Percentiles rank a stretch among this genome's conserved stretches.
Conservation (phyloP, 2,113 vertebrate species). For the Ophthalmolycus amberensis region DNA sequence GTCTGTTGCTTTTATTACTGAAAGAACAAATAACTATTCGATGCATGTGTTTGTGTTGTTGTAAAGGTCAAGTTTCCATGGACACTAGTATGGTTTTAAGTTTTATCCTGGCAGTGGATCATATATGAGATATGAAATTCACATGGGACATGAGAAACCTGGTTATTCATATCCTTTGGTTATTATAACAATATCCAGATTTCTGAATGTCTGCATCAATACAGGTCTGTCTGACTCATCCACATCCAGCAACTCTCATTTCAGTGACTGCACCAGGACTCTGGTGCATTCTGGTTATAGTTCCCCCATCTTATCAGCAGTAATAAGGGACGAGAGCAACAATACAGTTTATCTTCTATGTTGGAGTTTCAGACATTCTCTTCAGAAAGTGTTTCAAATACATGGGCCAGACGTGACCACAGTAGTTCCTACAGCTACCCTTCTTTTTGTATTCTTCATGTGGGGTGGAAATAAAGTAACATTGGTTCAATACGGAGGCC, state of each 20-base stretch:
- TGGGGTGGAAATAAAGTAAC: conserved; percentile 92
- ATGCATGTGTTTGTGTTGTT: background rate
- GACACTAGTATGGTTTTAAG: background rate
- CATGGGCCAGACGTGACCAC: background rate
- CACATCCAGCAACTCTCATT: background rate
- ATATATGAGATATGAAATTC: background rate
- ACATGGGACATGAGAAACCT: background rate
- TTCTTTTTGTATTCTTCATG: conserved; percentile 92
- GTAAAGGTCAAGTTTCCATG: background rate
- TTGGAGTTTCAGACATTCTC: conserved; percentile 7
- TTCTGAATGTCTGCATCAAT: background rate
- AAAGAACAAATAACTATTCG: background rate
- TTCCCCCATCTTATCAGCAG: conserved; percentile 31
- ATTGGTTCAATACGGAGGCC: conserved; percentile 89
- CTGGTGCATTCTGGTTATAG: conserved; percentile 13
- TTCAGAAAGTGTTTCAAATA: background rate
- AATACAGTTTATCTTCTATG: conserved; percentile 3
- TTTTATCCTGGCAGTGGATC: background rate
- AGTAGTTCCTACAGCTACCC: conserved; percentile 73
- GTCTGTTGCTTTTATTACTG: background rate
- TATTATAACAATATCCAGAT: background rate
- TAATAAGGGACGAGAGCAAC: conserved; percentile 18
- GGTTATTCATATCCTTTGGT: background rate
- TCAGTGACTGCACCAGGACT: background rate
- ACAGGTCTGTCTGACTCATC: background rate